Conservation (phyloP, 2,888 invertebrate genomes). For the Ligdia adustata region DNA sequence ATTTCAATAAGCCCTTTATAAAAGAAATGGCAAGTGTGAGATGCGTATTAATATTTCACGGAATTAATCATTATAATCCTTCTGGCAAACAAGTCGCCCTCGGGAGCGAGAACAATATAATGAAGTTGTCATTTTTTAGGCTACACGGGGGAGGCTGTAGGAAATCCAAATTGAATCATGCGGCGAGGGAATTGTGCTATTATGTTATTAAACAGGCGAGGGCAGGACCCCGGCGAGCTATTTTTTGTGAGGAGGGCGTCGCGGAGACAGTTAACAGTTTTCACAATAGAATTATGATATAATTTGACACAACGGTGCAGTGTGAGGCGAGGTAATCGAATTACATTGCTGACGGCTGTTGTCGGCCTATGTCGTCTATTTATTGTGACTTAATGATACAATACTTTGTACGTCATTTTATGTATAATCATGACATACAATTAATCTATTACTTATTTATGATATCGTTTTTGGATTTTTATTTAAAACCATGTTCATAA, state of each 20-base stretch:
- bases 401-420: too few species aligned
- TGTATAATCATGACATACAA: too few species aligned
- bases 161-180: constrained; percentile 88
- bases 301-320: constrained; percentile 77
- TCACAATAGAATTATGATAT: constrained; percentile 83
- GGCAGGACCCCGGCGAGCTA: constrained; percentile 82
- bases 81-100: constrained; percentile 81
- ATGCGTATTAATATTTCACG: constrained; percentile 82
- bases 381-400: too few species aligned
- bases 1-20: constrained; percentile 68
- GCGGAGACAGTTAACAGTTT: constrained; percentile 82
- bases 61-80: constrained; percentile 84
- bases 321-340: constrained; percentile 40
- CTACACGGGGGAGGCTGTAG: constrained; percentile 80
- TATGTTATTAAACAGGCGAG: constrained; percentile 86
- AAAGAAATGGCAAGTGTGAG: constrained; percentile 73
- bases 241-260: constrained; percentile 77
- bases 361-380: too few species aligned
- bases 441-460: too few species aligned
- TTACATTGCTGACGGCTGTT: constrained; percentile 27
- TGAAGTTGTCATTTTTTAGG: constrained; percentile 85
- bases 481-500: too few species aligned
- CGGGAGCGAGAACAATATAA: constrained; percentile 79
- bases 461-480: too few species aligned
- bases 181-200: constrained; percentile 87